A percentile compares a stretch with the other conserved stretches of the same genome.
These are phyloP conservation scores for Diprion similis DNA, from an alignment of 1,140 invertebrate species.

Conservation along the genomic window DNA sequence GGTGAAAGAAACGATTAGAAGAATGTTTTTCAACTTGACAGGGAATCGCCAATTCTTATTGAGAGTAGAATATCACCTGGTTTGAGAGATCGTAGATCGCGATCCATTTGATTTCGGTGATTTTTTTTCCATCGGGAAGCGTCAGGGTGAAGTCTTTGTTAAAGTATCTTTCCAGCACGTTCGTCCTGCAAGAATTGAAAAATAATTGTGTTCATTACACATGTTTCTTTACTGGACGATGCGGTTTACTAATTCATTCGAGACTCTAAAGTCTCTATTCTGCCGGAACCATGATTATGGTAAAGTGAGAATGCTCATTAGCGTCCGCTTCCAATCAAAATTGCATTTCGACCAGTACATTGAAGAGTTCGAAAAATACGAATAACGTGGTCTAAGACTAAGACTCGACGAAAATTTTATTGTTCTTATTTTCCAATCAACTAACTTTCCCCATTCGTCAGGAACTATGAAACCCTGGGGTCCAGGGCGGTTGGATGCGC, in stretches of 20 bases:
- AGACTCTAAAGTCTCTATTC: background rate
- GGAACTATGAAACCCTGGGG: conserved; percentile 91
- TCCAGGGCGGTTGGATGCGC: conserved; percentile 83
- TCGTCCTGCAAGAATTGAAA: conserved; percentile 72
- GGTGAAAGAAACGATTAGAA: conserved; percentile 18
- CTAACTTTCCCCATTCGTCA: conserved; percentile 85
- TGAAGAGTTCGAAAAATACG: background rate
- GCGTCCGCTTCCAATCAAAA: no score
- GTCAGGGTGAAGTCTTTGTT: conserved; percentile 86
- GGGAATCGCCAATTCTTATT: conserved; percentile 5
- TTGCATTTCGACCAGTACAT: background rate
- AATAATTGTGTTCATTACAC: background rate
- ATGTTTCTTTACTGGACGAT: no score
- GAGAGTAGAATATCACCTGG: conserved; percentile 62
- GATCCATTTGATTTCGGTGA: conserved; percentile 90
- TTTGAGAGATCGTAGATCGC: conserved; percentile 86
- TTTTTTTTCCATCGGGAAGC: conserved; percentile 85
- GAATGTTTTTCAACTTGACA: background rate
- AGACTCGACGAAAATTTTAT: background rate
- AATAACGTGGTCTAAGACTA: background rate
- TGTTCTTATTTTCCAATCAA: conserved; percentile 27
- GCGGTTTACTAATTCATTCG: background rate
- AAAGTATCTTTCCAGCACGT: conserved; percentile 83
- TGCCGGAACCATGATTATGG: no score
- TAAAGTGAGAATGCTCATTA: no score